Evolutionary conservation across 2,797 vertebrate genomes (phyloP), one percentile per base, ranked within the genome.

Genomic region (Megalops cyprinoides): DNA sequence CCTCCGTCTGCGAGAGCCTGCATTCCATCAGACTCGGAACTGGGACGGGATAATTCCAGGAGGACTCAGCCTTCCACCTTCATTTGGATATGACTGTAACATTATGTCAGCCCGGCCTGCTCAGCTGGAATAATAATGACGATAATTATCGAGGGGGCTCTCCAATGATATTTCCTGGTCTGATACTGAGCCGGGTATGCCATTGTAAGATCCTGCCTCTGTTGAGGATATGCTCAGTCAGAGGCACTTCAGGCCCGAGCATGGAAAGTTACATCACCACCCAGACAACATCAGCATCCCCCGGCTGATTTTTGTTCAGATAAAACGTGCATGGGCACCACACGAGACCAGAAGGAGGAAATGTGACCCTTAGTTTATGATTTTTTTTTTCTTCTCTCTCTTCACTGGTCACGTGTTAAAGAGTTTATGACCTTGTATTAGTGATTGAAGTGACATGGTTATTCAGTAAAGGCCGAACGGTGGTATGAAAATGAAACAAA

Each of bases 141-240:
- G 84, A 80, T 82, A 74, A 76, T 76, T 85, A 53, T 83, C 65
- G 73, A 28, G 20, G 77, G 74, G 81, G 84, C 82, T 86, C 86
- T 88, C 53, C 87, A 84, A 67, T 93, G 91, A 91, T 86, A 93
- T 93, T 94, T 94, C 92, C 92, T 85, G 83, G 34, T 90, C 65
- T 76, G 89, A 91, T 92, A 89, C 53, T n/a, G 84, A 82, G 79
- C 67, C 62, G 73, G 53, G 20, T 37, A 18, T 6, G 62, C 62
- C 62, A 15, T 34, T 51, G 79, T 49, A 80, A 65, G 51, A 71
- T 20, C 60, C 55, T 18, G 76, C 58, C 51, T 82, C 46, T 69
- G n/a, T 46, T 62, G 56, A 73, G 34, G 77, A 58, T 14, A 78
- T 60, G 81, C 44, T 62, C 6, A 62, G 37, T 15, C 51, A 51